phyloP scores from a whole-genome alignment of 2,797 vertebrate species.

The Microchirus variegatus region DNA sequence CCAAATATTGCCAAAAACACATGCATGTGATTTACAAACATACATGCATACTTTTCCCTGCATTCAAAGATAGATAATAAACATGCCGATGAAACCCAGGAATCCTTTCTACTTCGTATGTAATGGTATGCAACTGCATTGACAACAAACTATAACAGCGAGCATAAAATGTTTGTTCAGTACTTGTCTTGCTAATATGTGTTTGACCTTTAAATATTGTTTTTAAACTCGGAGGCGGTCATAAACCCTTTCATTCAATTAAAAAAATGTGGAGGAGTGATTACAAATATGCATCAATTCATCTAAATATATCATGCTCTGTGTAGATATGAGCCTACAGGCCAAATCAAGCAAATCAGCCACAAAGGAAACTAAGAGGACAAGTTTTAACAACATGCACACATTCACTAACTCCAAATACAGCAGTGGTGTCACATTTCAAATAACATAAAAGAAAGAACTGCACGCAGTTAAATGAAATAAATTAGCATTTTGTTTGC shows the following conservation, averaged over 20 bases:
- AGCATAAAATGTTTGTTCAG: neutral
- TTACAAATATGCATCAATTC: slow-evolving; percentile 22
- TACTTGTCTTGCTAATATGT: neutral
- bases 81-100: no score
- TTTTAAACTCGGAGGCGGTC: neutral
- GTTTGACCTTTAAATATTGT: neutral
- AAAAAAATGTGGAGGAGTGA: neutral
- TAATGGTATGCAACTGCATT: neutral
- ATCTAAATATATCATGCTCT: slow-evolving; percentile 14
- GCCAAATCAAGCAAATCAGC: neutral
- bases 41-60: no score
- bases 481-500: no score
- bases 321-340: neutral
- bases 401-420: no score
- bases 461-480: no score
- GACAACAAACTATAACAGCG: no score
- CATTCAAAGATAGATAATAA: no score
- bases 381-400: slow-evolving; percentile 1
- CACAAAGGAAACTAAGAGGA: slow-evolving; percentile 2
- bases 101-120: neutral
- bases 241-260: slow-evolving; percentile 4
- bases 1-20: no score
- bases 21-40: no score
- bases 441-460: no score
- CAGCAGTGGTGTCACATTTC: no score